phyloP scores from a whole-genome alignment of 1,140 invertebrate genomes.

The Coelopa frigida region DNA sequence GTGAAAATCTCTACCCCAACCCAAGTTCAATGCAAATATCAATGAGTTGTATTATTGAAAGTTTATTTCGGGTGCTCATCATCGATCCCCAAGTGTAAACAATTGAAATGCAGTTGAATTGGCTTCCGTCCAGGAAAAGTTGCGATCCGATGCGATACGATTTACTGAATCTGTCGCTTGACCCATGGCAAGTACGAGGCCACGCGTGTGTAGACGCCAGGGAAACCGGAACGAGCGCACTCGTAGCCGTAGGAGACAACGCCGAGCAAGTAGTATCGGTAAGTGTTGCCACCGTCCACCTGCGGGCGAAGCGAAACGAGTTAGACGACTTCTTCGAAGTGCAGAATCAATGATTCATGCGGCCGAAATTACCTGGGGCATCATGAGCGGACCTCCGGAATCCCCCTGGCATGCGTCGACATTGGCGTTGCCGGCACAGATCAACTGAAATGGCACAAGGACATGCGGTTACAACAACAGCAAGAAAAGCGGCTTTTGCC shows the following conservation, averaged over 20 bases:
- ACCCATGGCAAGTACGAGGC: conserved; percentile 44
- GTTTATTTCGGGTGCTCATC: no score
- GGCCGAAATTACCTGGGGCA: conserved; percentile 36
- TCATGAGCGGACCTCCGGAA: conserved; percentile 72
- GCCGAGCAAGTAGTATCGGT: conserved; percentile 51
- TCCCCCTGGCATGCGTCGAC: conserved; percentile 83
- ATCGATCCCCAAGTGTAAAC: no score
- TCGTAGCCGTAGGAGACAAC: conserved; percentile 63
- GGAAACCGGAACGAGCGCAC: conserved; percentile 58
- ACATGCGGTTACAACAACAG: neutral
- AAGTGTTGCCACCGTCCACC: conserved; percentile 19
- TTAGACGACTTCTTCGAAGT: neutral
- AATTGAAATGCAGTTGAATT: no score
- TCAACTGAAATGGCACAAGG: conserved; percentile 23
- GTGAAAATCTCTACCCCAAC: no score
- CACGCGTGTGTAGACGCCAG: conserved; percentile 61
- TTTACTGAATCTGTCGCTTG: conserved; percentile 22
- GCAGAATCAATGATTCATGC: neutral
- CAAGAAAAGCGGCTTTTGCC: neutral
- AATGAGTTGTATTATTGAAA: no score
- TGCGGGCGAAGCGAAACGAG: conserved; percentile 6
- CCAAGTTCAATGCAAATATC: no score
- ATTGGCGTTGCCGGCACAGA: conserved; percentile 46
- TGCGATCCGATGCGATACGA: no score
- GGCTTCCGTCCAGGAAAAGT: no score